A percentile compares a stretch with the other conserved stretches of the same genome.
phyloP scores from a whole-genome alignment of 2,888 invertebrate species.

The Caenorhabditis afra region DNA sequence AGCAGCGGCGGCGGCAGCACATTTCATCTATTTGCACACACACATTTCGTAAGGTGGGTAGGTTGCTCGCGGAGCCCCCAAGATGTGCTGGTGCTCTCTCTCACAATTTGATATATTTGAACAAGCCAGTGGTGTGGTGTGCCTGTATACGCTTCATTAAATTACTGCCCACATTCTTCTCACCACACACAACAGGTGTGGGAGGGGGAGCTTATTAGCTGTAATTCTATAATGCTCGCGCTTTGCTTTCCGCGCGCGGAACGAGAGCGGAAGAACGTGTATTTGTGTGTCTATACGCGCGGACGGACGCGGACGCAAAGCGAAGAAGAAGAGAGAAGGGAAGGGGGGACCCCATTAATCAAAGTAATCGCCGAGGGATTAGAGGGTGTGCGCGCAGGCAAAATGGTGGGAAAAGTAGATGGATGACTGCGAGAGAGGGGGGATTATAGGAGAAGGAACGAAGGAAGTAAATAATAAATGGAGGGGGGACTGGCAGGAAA shows the following conservation, averaged over 20 bases:
- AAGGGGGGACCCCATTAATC: too few species aligned
- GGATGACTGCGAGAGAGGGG: too few species aligned
- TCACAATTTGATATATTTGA: constrained; percentile 50
- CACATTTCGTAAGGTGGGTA: constrained; percentile 42
- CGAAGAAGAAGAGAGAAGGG: neutral
- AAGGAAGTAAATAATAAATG: too few species aligned
- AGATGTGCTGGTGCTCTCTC: constrained; percentile 12
- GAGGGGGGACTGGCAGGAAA: too few species aligned
- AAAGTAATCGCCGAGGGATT: too few species aligned
- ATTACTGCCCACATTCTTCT: constrained; percentile 17
- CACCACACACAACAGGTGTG: constrained; percentile 1
- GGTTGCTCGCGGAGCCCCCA: constrained; percentile 4
- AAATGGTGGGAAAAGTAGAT: too few species aligned
- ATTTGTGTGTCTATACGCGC: neutral
- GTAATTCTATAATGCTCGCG: constrained; percentile 37
- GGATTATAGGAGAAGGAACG: too few species aligned
- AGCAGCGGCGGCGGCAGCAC: neutral
- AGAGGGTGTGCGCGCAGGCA: too few species aligned
- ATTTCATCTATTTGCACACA: neutral
- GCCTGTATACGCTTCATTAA: constrained; percentile 42
- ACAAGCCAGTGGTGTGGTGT: constrained; percentile 29
- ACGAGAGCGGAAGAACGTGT: constrained; percentile 25
- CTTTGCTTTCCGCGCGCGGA: too few species aligned
- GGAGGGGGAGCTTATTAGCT: too few species aligned
- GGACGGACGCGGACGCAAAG: neutral